Base-by-base conservation (phyloP, 1,140 invertebrate genomes). In the Lamellibrachia luymesi region DNA sequence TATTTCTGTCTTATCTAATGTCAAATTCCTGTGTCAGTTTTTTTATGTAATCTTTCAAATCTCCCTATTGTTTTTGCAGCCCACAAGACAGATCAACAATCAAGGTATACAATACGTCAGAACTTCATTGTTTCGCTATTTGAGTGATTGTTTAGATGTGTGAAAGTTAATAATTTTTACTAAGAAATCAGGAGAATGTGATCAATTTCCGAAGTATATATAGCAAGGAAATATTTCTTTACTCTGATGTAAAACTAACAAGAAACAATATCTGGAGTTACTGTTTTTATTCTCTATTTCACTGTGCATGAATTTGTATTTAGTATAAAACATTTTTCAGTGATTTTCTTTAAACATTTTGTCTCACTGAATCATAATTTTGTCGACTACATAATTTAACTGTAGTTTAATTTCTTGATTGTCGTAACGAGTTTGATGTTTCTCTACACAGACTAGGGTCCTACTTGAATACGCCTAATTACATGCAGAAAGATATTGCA, bases 401-500 rank as follows among this genome's bases (percentile, higher is more conserved):
- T 93, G 6, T 91, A 80, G 13, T 90, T 49, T 50, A 89, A 89
- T 90, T 22, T 93, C 90, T 90, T 93, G 51, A 90, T 93, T 90
- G 25, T 38, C 10, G 13, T 93, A 49, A 50, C 49, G 90, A 90
- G 52, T 89, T 50, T 50, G 51, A 50, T 80, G 64, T 80, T 90
- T 93, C 56, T 52, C 10, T 91, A 92, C 50, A 27, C 90, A 93
- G 90, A 50, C 91, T 52, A 27, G 91, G 64, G 2, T 17, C 27
- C 38, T 92, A 50, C 27, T 27, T 92, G 52, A 92, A 92, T 92
- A 52, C 51, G n/a, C 92, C 92, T 92, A 92, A 92, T 64, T 92
- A 92, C 52, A 50, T 92, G 27, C 92, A 92, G 92, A 92, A 92
- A 52, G 92, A 92, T 92, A 52, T 92, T 38, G 51, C 49, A 50